phyloP scores from a whole-genome alignment of 1,140 invertebrate genomes.

The Diabrotica undecimpunctata region DNA sequence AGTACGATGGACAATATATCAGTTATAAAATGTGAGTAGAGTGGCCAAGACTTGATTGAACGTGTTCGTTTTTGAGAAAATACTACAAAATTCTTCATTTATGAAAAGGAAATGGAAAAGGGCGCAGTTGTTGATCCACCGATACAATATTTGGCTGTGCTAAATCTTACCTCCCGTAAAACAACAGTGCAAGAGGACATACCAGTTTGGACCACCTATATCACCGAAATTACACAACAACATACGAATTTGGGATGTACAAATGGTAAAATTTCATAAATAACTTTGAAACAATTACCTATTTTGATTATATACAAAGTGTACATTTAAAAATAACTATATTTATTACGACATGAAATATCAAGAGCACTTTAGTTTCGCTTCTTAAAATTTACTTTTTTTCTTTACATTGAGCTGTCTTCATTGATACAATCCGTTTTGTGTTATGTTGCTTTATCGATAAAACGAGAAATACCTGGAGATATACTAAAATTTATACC shows the following conservation, averaged over 20 bases:
- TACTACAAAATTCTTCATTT: too few species aligned
- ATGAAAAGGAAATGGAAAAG: too few species aligned
- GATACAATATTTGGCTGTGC: too few species aligned
- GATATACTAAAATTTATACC: slow-evolving; percentile 24
- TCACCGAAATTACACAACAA: slow-evolving; percentile 18
- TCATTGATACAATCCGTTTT: slow-evolving; percentile 32
- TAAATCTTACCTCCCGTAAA: too few species aligned
- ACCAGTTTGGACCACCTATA: slow-evolving; percentile 17
- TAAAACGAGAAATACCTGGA: not conserved
- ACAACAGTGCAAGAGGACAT: too few species aligned
- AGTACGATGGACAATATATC: too few species aligned
- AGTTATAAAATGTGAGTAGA: too few species aligned
- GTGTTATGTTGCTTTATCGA: not conserved
- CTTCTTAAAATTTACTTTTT: slow-evolving; percentile 41
- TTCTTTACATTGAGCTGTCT: slow-evolving; percentile 40
- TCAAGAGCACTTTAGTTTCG: slow-evolving; percentile 50
- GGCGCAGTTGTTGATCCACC: too few species aligned
- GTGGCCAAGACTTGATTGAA: too few species aligned
- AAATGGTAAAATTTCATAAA: slow-evolving; percentile 38
- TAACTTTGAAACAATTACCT: slow-evolving; percentile 45
- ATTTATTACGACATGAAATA: slow-evolving; percentile 47
- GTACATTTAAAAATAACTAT: slow-evolving; percentile 50
- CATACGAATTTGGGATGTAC: slow-evolving; percentile 24
- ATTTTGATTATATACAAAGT: slow-evolving; percentile 47
- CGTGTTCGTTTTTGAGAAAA: too few species aligned